Evolutionary conservation across 2,888 invertebrate genomes (phyloP).

Genomic region (Diplazon laetatorius): DNA sequence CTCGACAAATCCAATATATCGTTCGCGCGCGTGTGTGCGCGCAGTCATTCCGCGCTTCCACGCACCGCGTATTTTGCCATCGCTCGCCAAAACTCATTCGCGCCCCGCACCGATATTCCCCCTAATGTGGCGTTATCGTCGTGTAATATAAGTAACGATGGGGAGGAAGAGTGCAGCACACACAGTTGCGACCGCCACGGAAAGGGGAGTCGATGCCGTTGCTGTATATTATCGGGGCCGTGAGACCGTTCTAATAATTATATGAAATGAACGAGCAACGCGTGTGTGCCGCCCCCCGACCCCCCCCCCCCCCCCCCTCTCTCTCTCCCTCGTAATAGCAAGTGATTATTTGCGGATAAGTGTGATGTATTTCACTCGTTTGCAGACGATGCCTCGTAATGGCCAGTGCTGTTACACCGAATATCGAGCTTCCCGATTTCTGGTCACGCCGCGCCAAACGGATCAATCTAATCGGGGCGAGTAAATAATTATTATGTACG

Average conservation of each 20-base stretch:
- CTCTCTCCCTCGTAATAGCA: constrained; percentile 69
- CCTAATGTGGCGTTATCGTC: constrained; percentile 71
- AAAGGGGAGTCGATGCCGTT: constrained; percentile 18
- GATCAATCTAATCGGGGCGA: background rate
- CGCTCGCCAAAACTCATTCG: constrained; percentile 30
- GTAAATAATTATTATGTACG: background rate
- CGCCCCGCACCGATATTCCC: constrained; percentile 63
- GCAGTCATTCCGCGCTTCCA: constrained; percentile 34
- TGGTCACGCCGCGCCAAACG: background rate
- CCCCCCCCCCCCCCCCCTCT: constrained; percentile 24
- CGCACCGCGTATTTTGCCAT: constrained; percentile 24
- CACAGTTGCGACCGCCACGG: no score
- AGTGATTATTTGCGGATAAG: constrained; percentile 74
- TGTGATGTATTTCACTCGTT: constrained; percentile 73
- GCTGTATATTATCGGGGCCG: constrained; percentile 69
- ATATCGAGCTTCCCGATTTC: constrained; percentile 7
- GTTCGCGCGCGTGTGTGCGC: constrained; percentile 41
- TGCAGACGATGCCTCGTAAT: constrained; percentile 50
- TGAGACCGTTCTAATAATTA: constrained; percentile 75
- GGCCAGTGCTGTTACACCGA: background rate
- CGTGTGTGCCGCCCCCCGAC: constrained; percentile 44
- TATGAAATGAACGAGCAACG: constrained; percentile 76
- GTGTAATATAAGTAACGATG: constrained; percentile 67
- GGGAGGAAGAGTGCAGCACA: constrained; percentile 32
- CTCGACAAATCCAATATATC: constrained; percentile 51